These are phyloP conservation scores for Albula goreensis DNA, from an alignment of 2,113 vertebrate species.

Conservation along the genomic window DNA sequence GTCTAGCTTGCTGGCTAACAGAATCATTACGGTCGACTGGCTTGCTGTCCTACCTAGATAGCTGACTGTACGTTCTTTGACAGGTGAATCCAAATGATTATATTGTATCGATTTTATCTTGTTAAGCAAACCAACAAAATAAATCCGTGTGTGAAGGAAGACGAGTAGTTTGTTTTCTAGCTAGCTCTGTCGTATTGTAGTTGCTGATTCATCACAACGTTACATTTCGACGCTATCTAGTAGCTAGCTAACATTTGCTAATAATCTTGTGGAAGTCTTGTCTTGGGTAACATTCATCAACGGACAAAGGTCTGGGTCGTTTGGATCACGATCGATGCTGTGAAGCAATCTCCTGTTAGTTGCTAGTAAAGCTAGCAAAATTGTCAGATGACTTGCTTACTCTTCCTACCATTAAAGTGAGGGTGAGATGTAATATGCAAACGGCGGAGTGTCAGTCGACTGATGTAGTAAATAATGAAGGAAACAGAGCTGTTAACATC, in stretches of 20 bases:
- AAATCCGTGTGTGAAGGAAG: neutral
- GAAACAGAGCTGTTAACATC: neutral
- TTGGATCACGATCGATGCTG: constrained; percentile 61
- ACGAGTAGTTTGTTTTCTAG: neutral
- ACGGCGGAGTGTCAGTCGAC: neutral
- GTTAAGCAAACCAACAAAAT: neutral
- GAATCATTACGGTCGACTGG: neutral
- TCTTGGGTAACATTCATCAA: constrained; percentile 62
- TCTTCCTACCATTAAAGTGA: neutral
- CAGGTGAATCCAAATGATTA: too few species aligned
- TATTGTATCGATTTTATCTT: too few species aligned
- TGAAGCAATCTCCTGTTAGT: constrained; percentile 39
- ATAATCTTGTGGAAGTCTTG: constrained; percentile 30
- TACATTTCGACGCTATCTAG: constrained; percentile 51
- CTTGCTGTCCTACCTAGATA: too few species aligned
- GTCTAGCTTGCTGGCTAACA: neutral
- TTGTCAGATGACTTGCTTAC: neutral
- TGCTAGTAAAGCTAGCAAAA: neutral
- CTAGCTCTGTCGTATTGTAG: neutral
- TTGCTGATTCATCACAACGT: constrained; percentile 70
- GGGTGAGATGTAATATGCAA: neutral
- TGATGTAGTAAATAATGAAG: neutral
- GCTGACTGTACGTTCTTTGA: too few species aligned
- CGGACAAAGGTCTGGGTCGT: constrained; percentile 65
- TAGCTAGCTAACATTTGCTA: neutral